phyloP scores from a whole-genome alignment of 1,140 invertebrate species.

The Artemia franciscana region DNA sequence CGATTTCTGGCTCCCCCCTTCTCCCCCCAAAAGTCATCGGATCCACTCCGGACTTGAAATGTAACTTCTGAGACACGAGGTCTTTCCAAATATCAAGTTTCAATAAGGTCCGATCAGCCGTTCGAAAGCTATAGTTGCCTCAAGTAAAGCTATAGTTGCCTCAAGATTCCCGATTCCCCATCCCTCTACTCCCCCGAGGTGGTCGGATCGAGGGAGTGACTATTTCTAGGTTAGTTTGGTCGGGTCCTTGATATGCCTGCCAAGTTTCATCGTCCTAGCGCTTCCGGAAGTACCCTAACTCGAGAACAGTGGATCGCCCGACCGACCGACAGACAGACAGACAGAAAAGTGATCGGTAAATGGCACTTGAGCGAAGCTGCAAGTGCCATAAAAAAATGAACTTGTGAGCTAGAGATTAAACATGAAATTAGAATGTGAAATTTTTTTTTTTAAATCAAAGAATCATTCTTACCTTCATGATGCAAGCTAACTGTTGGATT shows the following conservation, averaged over 20 bases:
- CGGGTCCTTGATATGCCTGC: background rate
- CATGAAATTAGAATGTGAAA: too few species aligned
- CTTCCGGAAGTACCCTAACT: background rate
- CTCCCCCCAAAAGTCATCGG: too few species aligned
- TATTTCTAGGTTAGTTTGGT: background rate
- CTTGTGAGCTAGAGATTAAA: too few species aligned
- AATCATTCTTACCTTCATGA: too few species aligned
- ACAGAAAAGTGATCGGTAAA: background rate
- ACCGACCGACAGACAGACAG: background rate
- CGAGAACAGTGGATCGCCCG: background rate
- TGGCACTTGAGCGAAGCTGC: background rate
- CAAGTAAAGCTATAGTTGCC: too few species aligned
- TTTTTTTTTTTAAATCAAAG: slow-evolving; percentile 2
- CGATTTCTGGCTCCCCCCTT: background rate
- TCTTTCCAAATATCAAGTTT: background rate
- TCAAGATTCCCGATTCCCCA: background rate
- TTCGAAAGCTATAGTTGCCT: too few species aligned
- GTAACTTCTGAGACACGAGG: background rate
- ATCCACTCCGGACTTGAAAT: background rate
- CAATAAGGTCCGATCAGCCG: too few species aligned
- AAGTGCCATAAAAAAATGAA: background rate
- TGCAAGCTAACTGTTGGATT: too few species aligned
- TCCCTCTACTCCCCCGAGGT: background rate
- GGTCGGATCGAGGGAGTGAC: background rate
- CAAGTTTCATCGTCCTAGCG: background rate